Evolutionary conservation across 2,113 vertebrate species (phyloP).

Genomic region (Cichladusa arquata): DNA sequence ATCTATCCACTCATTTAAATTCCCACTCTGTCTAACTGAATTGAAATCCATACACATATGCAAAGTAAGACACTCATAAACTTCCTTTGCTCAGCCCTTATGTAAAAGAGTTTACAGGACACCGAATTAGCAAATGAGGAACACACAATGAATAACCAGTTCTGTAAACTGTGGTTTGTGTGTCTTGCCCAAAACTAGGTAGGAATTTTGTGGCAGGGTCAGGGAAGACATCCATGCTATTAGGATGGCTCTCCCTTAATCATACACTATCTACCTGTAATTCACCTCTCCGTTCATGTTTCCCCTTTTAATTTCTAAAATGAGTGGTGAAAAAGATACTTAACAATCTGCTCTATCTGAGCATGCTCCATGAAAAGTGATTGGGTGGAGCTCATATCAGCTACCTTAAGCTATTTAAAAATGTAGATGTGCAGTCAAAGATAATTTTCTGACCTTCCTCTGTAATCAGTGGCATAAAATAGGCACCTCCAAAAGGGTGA

Average conservation of each 20-base stretch:
- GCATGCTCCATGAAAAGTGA: slow-evolving; percentile 26
- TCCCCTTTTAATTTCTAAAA: slow-evolving; percentile 46
- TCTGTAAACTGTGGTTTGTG: background rate
- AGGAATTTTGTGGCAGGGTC: background rate
- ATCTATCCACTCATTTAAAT: background rate
- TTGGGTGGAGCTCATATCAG: slow-evolving; percentile 29
- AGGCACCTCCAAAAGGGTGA: slow-evolving; percentile 45
- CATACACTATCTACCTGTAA: slow-evolving; percentile 6
- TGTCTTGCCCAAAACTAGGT: background rate
- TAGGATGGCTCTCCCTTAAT: slow-evolving; percentile 7
- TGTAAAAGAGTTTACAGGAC: background rate
- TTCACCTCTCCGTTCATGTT: background rate
- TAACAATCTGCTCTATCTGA: background rate
- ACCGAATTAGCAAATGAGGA: background rate
- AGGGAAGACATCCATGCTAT: background rate
- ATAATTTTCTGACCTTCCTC: slow-evolving; percentile 52
- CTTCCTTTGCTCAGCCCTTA: background rate
- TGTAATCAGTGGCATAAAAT: slow-evolving; percentile 57
- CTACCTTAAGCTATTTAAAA: slow-evolving; percentile 52
- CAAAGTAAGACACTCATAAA: background rate
- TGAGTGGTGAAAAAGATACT: background rate
- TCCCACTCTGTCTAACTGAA: background rate
- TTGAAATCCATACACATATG: background rate
- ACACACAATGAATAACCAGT: background rate
- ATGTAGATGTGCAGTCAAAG: slow-evolving; percentile 29